Evolutionary conservation across 2,888 invertebrate species (phyloP).

Genomic region (Mythimna vitellina): DNA sequence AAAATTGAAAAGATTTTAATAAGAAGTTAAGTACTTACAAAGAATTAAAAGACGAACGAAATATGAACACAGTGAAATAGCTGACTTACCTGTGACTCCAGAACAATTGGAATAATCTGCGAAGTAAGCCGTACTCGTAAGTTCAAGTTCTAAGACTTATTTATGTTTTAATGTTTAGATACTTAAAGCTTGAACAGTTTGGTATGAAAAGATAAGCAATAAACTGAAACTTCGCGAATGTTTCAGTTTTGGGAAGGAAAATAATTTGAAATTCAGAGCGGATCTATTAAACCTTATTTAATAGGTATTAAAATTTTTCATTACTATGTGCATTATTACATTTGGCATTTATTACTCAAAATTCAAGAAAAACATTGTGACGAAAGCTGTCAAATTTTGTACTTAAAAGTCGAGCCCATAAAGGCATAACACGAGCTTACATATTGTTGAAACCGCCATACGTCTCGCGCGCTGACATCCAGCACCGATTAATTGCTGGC

Average conservation of each 20-base stretch:
- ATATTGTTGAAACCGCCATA: constrained; percentile 19
- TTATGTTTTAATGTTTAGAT: constrained; percentile 15
- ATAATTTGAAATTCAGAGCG: not conserved
- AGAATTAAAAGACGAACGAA: too few relatives aligned
- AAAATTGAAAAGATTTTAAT: too few relatives aligned
- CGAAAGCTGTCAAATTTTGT: not conserved
- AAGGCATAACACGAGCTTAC: constrained; percentile 15
- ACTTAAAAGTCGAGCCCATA: not conserved
- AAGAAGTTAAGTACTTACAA: too few relatives aligned
- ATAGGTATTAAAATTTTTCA: too few relatives aligned
- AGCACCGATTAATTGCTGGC: constrained; percentile 27
- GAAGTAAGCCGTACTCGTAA: not conserved
- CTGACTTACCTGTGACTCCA: not conserved
- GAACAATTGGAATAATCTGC: constrained; percentile 5
- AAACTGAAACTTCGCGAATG: not conserved
- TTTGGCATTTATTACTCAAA: not conserved
- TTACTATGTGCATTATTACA: too few relatives aligned
- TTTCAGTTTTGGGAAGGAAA: constrained; percentile 1
- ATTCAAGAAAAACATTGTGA: not conserved
- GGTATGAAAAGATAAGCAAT: constrained; percentile 1
- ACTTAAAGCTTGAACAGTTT: constrained; percentile 11
- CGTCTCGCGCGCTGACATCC: constrained; percentile 10
- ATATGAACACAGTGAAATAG: too few relatives aligned
- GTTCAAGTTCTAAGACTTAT: constrained; percentile 5
- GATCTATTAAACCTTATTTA: not conserved